These are phyloP conservation scores for Xestia xanthographa DNA, from an alignment of 2,888 invertebrate species.

Conservation along the genomic window DNA sequence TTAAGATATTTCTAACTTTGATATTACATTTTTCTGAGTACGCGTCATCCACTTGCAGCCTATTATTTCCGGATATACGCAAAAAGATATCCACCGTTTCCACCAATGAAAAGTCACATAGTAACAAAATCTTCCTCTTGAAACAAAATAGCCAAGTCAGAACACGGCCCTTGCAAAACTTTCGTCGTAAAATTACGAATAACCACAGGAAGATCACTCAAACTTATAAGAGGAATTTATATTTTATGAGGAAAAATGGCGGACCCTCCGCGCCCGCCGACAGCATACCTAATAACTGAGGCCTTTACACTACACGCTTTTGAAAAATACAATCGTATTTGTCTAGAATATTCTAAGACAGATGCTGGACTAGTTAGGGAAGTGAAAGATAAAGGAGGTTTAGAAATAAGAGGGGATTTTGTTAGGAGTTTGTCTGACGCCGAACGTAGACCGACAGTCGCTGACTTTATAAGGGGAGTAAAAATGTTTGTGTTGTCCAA, in stretches of 20 bases:
- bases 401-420: constrained; percentile 6
- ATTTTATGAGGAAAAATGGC: constrained; percentile 88
- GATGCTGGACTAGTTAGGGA: constrained; percentile 28
- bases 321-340: constrained; percentile 62
- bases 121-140: not conserved
- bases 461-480: not conserved
- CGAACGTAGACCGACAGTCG: too few species aligned
- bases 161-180: constrained; percentile 77
- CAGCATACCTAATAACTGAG: constrained; percentile 76
- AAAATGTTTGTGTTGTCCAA: too few species aligned
- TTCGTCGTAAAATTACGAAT: constrained; percentile 87
- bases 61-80: not conserved
- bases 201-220: constrained; percentile 86
- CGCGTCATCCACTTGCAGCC: too few species aligned
- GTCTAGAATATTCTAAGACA: constrained; percentile 36
- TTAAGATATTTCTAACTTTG: too few species aligned
- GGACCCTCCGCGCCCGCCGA: constrained; percentile 64
- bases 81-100: not conserved
- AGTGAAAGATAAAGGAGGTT: not conserved
- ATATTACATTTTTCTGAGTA: not conserved
- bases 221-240: constrained; percentile 85
- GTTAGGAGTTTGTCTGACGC: not conserved
- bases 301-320: constrained; percentile 56
- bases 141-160: constrained; percentile 70
- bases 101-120: not conserved